Conservation (phyloP, 2,113 vertebrate species). For the Lepus timidus region DNA sequence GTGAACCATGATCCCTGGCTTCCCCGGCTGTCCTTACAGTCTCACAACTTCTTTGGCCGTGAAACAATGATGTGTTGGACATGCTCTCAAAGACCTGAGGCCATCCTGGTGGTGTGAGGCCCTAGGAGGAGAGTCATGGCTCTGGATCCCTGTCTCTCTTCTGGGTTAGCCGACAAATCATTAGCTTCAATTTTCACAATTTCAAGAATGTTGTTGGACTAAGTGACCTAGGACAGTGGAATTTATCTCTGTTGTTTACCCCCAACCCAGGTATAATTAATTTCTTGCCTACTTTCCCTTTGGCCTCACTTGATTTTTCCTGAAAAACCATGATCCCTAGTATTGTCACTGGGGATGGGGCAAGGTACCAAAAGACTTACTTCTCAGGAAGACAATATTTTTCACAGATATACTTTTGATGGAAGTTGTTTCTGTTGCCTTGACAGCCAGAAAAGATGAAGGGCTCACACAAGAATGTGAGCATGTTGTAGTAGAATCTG, state of each 20-base stretch:
- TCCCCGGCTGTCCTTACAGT: neutral
- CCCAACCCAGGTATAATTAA: neutral
- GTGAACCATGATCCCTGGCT: neutral
- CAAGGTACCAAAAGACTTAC: conserved; percentile 50
- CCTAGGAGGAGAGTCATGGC: neutral
- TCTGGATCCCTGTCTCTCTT: neutral
- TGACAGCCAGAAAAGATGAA: conserved; percentile 74
- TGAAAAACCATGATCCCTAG: neutral
- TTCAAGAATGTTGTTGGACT: neutral
- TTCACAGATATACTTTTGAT: conserved; percentile 34
- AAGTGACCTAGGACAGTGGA: neutral
- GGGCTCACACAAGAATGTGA: conserved; percentile 43
- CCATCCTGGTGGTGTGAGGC: neutral
- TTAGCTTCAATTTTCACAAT: neutral
- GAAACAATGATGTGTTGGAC: neutral
- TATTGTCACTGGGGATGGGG: neutral
- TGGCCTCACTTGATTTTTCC: neutral
- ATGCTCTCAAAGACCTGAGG: neutral
- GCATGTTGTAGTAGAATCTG: conserved; percentile 68
- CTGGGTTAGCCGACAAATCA: neutral
- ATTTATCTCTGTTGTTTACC: neutral
- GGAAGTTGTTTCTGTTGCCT: conserved; percentile 81
- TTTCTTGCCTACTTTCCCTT: neutral
- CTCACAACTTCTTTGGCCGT: neutral
- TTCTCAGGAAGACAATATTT: neutral